These are phyloP conservation scores for Micromussa lordhowensis DNA, from an alignment of 92 coral and sea anemone genomes.

Conservation along the genomic window DNA sequence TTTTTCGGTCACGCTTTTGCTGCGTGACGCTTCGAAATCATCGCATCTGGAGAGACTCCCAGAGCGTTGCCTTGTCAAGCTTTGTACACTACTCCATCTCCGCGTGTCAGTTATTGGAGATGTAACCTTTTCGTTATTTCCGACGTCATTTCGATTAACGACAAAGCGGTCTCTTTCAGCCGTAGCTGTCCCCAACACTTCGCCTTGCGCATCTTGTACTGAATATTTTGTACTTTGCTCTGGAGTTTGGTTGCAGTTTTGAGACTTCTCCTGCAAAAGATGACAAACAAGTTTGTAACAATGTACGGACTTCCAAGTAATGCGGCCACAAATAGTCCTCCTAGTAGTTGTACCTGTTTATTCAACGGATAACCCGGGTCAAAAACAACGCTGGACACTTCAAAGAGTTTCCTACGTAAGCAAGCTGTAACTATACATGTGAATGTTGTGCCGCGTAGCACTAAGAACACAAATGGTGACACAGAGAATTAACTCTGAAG, in stretches of 20 bases:
- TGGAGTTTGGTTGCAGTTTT: not conserved
- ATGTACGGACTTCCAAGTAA: not conserved
- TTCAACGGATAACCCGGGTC: not conserved
- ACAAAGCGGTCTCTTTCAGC: not conserved
- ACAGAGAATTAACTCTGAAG: too few species aligned
- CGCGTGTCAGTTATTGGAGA: not conserved
- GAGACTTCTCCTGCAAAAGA: slow-evolving; percentile 19
- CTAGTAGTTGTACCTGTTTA: not conserved
- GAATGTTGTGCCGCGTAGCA: too few species aligned
- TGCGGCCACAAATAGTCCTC: not conserved
- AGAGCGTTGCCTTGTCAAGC: slow-evolving; percentile 24
- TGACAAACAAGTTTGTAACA: not conserved
- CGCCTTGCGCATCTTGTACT: slow-evolving; percentile 34
- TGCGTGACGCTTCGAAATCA: slow-evolving; percentile 10
- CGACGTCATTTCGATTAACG: not conserved
- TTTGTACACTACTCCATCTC: not conserved
- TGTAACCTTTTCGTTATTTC: not conserved
- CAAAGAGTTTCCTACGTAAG: too few species aligned
- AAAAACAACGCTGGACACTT: not conserved
- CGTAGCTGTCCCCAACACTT: slow-evolving; percentile 29
- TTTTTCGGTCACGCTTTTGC: not conserved
- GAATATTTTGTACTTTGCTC: slow-evolving; percentile 38
- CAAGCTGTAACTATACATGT: too few species aligned
- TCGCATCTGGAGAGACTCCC: slow-evolving; percentile 34
- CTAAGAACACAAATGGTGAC: too few species aligned